Percentiles rank a stretch among this genome's conserved stretches.
These are phyloP conservation scores for Achatina immaculata DNA, from an alignment of 1,140 invertebrate genomes.

Conservation along the genomic window DNA sequence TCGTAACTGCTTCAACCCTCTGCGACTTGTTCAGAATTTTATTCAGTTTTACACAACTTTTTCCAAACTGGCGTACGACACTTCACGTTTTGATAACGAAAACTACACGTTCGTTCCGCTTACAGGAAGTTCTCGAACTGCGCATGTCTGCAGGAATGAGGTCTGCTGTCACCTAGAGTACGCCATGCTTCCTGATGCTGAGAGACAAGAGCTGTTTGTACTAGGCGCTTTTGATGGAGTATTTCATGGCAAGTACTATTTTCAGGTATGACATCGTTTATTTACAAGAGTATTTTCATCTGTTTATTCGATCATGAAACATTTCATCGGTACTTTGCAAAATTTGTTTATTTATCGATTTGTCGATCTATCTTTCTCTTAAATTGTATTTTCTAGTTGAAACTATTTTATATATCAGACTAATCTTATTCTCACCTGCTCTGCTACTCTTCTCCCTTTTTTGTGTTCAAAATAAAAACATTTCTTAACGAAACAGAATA, in stretches of 20 bases:
- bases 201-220: background rate
- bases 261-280: slow-evolving; percentile 15
- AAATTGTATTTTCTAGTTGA: too few relatives aligned
- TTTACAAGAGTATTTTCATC: background rate
- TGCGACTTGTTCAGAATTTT: background rate
- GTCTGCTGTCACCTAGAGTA: slow-evolving; percentile 25
- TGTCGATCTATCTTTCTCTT: background rate
- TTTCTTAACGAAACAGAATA: too few relatives aligned
- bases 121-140: too few relatives aligned
- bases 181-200: background rate
- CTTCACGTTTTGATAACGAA: background rate
- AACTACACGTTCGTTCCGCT: slow-evolving; percentile 7
- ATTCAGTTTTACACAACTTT: background rate
- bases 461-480: too few relatives aligned
- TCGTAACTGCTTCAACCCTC: background rate
- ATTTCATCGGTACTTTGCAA: background rate
- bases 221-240: slow-evolving; percentile 25
- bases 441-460: too few relatives aligned
- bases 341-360: background rate
- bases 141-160: slow-evolving; percentile 11
- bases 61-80: background rate
- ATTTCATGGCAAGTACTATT: slow-evolving; percentile 14
- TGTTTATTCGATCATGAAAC: background rate
- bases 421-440: too few relatives aligned
- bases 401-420: too few relatives aligned